Conservation (phyloP, 2,888 invertebrate genomes). For the Limulus polyphemus region DNA sequence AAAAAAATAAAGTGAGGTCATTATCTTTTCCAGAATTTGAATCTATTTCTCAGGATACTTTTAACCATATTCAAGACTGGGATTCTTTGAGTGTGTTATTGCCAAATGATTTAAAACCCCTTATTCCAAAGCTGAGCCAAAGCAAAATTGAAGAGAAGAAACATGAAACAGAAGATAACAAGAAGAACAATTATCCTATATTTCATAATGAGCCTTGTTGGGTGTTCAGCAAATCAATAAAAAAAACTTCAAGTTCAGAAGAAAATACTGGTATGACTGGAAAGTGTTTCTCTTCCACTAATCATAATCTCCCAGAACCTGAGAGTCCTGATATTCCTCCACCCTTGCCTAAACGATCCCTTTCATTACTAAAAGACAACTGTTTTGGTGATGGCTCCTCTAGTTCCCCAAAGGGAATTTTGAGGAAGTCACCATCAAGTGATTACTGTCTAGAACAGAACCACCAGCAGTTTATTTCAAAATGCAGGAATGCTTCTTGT, state of each 20-base stretch:
- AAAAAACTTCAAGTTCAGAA: not conserved
- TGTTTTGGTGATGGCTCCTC: conserved; percentile 42
- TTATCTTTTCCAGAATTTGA: conserved; percentile 70
- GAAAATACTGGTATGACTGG: not conserved
- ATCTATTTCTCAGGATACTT: conserved; percentile 61
- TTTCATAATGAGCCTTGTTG: no score
- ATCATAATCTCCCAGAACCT: conserved; percentile 9
- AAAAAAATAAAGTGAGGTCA: conserved; percentile 21
- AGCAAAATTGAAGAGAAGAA: not conserved
- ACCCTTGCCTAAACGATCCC: conserved; percentile 53
- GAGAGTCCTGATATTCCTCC: conserved; percentile 36
- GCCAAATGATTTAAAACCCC: conserved; percentile 51
- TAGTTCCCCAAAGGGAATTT: conserved; percentile 53
- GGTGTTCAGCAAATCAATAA: not conserved
- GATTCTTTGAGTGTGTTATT: conserved; percentile 76
- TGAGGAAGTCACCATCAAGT: conserved; percentile 46
- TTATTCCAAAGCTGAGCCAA: conserved; percentile 12
- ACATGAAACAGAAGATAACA: not conserved
- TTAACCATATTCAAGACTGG: conserved; percentile 82
- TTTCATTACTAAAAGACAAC: conserved; percentile 41
- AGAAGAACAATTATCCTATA: not conserved
- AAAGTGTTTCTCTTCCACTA: conserved; percentile 8
- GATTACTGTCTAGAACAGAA: conserved; percentile 23
- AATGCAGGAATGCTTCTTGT: conserved; percentile 55
- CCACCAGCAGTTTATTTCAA: conserved; percentile 46